Evolutionary conservation across 2,113 vertebrate species (phyloP).

Genomic region (Catagonus wagneri): DNA sequence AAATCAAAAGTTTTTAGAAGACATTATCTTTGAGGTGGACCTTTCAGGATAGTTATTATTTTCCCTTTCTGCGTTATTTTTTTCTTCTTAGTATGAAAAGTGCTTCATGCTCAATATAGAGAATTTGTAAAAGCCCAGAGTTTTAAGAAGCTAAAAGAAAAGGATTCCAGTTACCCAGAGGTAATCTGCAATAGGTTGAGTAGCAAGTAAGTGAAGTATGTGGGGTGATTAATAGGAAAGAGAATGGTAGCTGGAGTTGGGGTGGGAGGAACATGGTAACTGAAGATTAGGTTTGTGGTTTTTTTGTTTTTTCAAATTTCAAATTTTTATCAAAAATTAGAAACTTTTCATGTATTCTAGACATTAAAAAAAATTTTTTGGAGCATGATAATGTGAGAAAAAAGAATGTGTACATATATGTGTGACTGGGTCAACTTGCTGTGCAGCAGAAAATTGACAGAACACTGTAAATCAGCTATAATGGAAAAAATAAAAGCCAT

Average conservation of each 20-base stretch:
- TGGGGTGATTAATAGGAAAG: background rate
- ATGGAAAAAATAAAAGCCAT: too few species aligned
- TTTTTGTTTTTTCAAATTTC: background rate
- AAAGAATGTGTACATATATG: too few species aligned
- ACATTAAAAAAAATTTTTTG: background rate
- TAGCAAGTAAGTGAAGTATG: background rate
- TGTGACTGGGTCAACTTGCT: too few species aligned
- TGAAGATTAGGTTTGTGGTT: background rate
- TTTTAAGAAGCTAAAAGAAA: background rate
- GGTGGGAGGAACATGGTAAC: background rate
- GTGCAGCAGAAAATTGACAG: too few species aligned
- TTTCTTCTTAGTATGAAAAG: background rate
- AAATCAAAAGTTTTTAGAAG: slow-evolving; percentile 6
- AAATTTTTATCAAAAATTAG: slow-evolving; percentile 8
- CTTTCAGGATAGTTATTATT: background rate
- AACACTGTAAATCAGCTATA: too few species aligned
- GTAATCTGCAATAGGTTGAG: background rate
- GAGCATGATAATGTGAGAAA: too few species aligned
- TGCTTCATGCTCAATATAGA: background rate
- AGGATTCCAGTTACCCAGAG: background rate
- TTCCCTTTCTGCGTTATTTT: background rate
- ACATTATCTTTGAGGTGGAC: background rate
- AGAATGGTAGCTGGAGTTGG: background rate
- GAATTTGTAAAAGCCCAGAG: background rate
- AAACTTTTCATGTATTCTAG: background rate